Evolutionary conservation across 2,797 vertebrate genomes (phyloP).

Genomic region (Hoplostethus atlanticus): DNA sequence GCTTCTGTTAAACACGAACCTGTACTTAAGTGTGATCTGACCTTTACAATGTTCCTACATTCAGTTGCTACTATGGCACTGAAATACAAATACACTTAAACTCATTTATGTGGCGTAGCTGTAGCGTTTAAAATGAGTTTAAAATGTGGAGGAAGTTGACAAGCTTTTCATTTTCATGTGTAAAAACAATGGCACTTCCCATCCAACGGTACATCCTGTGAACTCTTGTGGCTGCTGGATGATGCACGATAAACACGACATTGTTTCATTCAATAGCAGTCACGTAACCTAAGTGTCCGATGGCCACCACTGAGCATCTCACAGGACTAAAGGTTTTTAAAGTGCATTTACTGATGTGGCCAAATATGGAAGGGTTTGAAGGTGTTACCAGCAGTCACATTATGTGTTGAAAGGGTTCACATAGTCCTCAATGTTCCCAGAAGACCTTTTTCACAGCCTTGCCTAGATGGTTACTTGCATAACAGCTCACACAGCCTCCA

Average conservation of each 20-base stretch:
- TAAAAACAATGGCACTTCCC: constrained; percentile 52
- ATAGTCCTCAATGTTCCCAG: background rate
- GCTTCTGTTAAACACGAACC: background rate
- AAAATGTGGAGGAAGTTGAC: constrained; percentile 40
- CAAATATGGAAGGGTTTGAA: constrained; percentile 20
- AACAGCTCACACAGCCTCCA: constrained; percentile 22
- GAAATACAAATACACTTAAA: background rate
- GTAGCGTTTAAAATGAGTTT: background rate
- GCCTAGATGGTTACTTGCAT: constrained; percentile 18
- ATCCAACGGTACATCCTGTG: constrained; percentile 14
- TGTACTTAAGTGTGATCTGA: constrained; percentile 4
- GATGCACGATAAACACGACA: constrained; percentile 11
- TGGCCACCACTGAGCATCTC: background rate
- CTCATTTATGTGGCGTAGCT: background rate
- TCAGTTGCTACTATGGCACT: background rate
- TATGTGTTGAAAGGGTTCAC: constrained; percentile 32
- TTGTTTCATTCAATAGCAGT: constrained; percentile 1
- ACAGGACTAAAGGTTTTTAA: background rate
- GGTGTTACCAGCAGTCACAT: background rate
- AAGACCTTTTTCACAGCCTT: constrained; percentile 18
- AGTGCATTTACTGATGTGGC: background rate
- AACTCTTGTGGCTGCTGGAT: background rate
- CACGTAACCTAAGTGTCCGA: background rate
- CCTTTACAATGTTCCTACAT: constrained; percentile 10
- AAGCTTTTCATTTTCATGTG: constrained; percentile 32